phyloP scores from a whole-genome alignment of 2,888 invertebrate genomes.

The Chrysodeixis includens region DNA sequence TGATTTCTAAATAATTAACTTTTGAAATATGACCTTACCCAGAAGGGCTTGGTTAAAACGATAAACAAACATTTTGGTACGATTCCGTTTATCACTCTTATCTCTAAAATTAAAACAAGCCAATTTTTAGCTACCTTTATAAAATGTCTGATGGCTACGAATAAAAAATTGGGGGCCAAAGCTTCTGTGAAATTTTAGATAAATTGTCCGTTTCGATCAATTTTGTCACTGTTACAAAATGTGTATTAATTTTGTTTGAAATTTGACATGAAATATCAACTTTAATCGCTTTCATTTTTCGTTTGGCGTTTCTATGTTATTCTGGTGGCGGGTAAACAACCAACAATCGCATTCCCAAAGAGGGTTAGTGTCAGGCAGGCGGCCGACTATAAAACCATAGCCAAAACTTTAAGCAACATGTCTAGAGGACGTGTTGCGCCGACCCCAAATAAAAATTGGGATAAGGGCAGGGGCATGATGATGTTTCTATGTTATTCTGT shows the following conservation, averaged over 20 bases:
- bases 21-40: background rate
- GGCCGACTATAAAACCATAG: no score
- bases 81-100: constrained; percentile 5
- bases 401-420: no score
- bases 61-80: constrained; percentile 1
- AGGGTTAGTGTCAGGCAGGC: no score
- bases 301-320: background rate
- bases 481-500: no score
- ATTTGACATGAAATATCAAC: constrained; percentile 32
- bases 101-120: constrained; percentile 5
- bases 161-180: constrained; percentile 22
- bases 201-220: constrained; percentile 28
- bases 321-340: no score
- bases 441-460: no score
- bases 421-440: no score
- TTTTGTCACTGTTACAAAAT: constrained; percentile 26
- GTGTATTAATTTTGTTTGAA: constrained; percentile 39
- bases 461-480: no score
- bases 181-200: constrained; percentile 22
- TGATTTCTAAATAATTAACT: constrained; percentile 5
- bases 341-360: no score
- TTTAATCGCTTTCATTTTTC: constrained; percentile 10
- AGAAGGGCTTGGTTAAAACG: background rate
- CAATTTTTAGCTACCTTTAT: constrained; percentile 4
- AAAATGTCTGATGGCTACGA: constrained; percentile 18